A percentile compares a stretch with the other conserved stretches of the same genome.
phyloP scores from a whole-genome alignment of 53 echinoderm and acorn worm species.

The Hippasteria phrygiana region DNA sequence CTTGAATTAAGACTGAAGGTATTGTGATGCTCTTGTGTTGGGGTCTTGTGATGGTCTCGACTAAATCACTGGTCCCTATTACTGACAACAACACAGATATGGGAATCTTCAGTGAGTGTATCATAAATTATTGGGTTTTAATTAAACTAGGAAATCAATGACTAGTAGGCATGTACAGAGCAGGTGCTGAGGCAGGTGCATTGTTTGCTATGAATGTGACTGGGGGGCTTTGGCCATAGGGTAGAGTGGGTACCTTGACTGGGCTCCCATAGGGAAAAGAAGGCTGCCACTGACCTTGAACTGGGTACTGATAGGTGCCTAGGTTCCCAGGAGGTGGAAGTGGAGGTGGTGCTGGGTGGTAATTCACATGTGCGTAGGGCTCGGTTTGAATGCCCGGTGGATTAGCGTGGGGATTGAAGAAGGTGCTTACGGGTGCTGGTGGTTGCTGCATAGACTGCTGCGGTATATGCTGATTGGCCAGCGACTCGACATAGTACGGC shows the following conservation, averaged over 20 bases:
- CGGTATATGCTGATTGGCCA: constrained; percentile 43
- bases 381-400: constrained; percentile 60
- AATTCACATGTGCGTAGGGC: constrained; percentile 61
- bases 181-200: constrained; percentile 55
- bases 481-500: constrained; percentile 54
- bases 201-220: constrained; percentile 65
- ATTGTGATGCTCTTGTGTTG: no score
- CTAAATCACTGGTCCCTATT: no score
- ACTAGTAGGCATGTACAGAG: constrained; percentile 61
- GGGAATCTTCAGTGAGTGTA: not conserved
- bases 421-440: constrained; percentile 53
- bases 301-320: constrained; percentile 69
- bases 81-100: no score
- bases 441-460: constrained; percentile 9
- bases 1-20: no score
- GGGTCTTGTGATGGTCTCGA: no score
- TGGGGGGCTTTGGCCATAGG: constrained; percentile 71
- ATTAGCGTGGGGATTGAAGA: constrained; percentile 66
- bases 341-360: constrained; percentile 53
- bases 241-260: constrained; percentile 63
- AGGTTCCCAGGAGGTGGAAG: constrained; percentile 42
- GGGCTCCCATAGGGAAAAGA: constrained; percentile 69
- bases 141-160: constrained; percentile 17
- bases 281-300: constrained; percentile 65
- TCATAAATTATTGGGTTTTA: not conserved